Conservation (phyloP, 1,140 invertebrate species). For the Elysia chlorotica region DNA sequence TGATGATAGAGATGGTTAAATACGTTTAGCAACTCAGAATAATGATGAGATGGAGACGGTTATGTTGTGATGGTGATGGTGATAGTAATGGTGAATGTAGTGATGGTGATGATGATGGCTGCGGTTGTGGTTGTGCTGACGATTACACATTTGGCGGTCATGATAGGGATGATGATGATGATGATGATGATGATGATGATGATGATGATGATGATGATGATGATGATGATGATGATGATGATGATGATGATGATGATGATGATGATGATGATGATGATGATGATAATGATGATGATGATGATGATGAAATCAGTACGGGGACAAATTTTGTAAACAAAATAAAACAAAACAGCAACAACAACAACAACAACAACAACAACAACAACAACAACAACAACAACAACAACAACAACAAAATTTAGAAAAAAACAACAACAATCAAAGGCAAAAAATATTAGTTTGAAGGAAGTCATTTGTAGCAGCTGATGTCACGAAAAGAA, state of each 20-base stretch:
- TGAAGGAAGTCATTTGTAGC: too few relatives aligned
- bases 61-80: background rate
- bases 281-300: background rate
- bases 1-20: too few relatives aligned
- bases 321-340: too few relatives aligned
- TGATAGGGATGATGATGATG: background rate
- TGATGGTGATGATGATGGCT: background rate
- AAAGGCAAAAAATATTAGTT: too few relatives aligned
- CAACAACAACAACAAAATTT: too few relatives aligned
- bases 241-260: background rate
- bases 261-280: background rate
- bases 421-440: too few relatives aligned
- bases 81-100: background rate
- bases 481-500: too few relatives aligned
- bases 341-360: too few relatives aligned
- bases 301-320: background rate
- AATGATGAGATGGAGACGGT: background rate
- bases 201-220: background rate
- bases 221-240: background rate
- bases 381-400: too few relatives aligned
- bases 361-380: too few relatives aligned
- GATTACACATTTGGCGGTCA: background rate
- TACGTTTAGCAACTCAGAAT: too few relatives aligned
- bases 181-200: background rate
- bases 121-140: background rate